Evolutionary conservation across 2,113 vertebrate genomes (phyloP), one percentile per base, ranked within the genome.

Genomic region (Empidonax traillii): DNA sequence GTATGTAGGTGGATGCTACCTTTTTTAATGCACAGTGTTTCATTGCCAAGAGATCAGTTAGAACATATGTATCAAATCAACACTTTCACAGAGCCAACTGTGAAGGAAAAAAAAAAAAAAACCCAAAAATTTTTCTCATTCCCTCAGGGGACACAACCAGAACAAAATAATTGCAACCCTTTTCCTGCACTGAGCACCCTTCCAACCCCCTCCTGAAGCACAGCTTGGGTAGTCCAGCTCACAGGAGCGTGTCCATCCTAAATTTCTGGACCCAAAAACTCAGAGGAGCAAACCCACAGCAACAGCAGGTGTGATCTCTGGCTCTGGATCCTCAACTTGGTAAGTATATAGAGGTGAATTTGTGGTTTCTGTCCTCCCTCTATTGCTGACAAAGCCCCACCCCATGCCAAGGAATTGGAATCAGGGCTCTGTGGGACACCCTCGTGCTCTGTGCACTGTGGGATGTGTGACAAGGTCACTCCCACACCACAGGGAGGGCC

Each of bases 1-100:
- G 22, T 49, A 72, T 20, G 95, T 89, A 93, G 74, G 85, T 94
- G 84, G 94, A 85, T 89, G 85, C 41, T 96, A 93, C 93, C 84
- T 91, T 94, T 91, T 87, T 72, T 14, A 95, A 94, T 39, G 33
- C 62, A 17, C 10, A 53, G n/a, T 37, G 24, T 66, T 88, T 88
- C 80, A 77, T 71, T 95, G 85, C 88, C 94, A 94, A 80, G 77
- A 87, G 73, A 94, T 92, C 76, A 85, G 72, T 55, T 55, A 75
- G 41, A 94, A 89, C 96, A 85, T 90, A 94, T 81, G 87, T 33
- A 87, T 72, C 91, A 91, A 86, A 61, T 95, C 89, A 73, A 24
- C 74, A 80, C 59, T 91, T 82, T 25, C 71, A 43, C 7, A 2
- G 71, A 72, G 49, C 74, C 75, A 81, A 88, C 72, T 85, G 78